phyloP scores from a whole-genome alignment of 1,140 invertebrate genomes.

The Paracyclopina nana region DNA sequence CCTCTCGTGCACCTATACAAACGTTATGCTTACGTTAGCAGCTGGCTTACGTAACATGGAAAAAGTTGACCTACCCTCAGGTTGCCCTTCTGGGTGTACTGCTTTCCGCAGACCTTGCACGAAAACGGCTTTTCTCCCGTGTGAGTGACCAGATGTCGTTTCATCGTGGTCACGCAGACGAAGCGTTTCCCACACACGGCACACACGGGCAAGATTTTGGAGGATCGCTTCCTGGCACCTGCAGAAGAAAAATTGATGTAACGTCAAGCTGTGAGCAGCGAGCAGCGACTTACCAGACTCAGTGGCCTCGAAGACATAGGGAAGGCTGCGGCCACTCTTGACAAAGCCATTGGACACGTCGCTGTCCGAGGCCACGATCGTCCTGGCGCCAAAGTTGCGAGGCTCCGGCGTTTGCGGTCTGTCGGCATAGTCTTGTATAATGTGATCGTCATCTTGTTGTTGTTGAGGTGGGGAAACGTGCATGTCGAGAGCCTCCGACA shows the following conservation, averaged over 20 bases:
- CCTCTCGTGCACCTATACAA: slow-evolving; percentile 14
- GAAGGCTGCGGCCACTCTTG: slow-evolving; percentile 4
- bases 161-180: slow-evolving; percentile 17
- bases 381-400: background rate
- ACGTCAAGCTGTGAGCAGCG: background rate
- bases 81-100: slow-evolving; percentile 16
- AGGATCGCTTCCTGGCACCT: slow-evolving; percentile 10
- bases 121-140: slow-evolving; percentile 17
- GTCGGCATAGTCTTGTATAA: background rate
- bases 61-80: slow-evolving; percentile 9
- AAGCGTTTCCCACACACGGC: slow-evolving; percentile 15
- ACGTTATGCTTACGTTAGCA: background rate
- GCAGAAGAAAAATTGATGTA: background rate
- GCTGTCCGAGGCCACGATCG: slow-evolving; percentile 13
- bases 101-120: slow-evolving; percentile 16
- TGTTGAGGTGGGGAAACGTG: background rate
- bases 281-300: slow-evolving; percentile 13
- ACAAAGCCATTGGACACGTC: slow-evolving; percentile 16
- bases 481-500: background rate
- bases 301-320: slow-evolving; percentile 14
- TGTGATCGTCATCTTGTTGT: background rate
- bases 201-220: slow-evolving; percentile 14
- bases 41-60: background rate
- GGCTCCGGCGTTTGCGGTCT: background rate
- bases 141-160: slow-evolving; percentile 17